Conservation (phyloP, 2,888 invertebrate species). For the Caenorhabditis plicata region DNA sequence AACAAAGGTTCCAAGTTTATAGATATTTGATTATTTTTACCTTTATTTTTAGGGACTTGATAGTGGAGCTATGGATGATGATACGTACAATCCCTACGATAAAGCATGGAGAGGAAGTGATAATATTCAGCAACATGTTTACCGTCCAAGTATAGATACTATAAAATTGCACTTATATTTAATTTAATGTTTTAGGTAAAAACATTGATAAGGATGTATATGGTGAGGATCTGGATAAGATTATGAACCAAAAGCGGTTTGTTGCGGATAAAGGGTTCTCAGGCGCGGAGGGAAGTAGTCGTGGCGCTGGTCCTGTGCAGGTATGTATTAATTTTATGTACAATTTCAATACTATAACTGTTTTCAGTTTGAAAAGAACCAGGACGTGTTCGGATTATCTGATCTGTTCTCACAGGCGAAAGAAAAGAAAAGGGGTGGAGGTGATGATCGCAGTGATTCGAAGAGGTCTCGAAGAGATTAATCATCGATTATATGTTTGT, state of each 20-base stretch:
- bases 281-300: slow-evolving; percentile 74
- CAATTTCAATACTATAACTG: background rate
- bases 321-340: slow-evolving; percentile 11
- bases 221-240: slow-evolving; percentile 83
- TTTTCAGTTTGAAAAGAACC: slow-evolving; percentile 69
- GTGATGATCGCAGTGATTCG: slow-evolving; percentile 24
- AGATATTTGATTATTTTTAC: background rate
- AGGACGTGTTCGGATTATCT: slow-evolving; percentile 96
- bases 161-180: slow-evolving; percentile 2
- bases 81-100: slow-evolving; percentile 95
- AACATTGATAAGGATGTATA: slow-evolving; percentile 87
- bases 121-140: slow-evolving; percentile 83
- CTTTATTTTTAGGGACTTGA: slow-evolving; percentile 74
- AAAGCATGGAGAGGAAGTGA: slow-evolving; percentile 93
- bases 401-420: slow-evolving; percentile 97
- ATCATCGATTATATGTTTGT: background rate
- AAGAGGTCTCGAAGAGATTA: slow-evolving; percentile 32
- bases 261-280: slow-evolving; percentile 96
- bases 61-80: slow-evolving; percentile 86
- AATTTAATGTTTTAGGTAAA: slow-evolving; percentile 46
- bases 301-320: slow-evolving; percentile 87
- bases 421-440: slow-evolving; percentile 68
- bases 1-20: slow-evolving; percentile 67
- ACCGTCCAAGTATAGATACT: slow-evolving; percentile 77
- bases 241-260: slow-evolving; percentile 88